Percentiles rank a stretch among this genome's conserved stretches.
phyloP scores from a whole-genome alignment of 1,140 invertebrate genomes.

The Fopius arisanus region DNA sequence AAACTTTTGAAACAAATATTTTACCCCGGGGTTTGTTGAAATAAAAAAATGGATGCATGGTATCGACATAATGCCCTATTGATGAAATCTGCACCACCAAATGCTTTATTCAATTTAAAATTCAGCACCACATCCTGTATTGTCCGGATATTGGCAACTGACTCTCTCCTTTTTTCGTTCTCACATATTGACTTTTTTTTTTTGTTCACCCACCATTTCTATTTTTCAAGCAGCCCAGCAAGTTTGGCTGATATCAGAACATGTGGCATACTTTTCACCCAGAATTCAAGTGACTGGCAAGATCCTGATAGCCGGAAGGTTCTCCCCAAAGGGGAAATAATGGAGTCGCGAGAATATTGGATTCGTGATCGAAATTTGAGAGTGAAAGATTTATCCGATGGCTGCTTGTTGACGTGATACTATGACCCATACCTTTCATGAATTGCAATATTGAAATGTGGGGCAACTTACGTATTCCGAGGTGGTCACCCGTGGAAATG shows the following conservation, averaged over 20 bases:
- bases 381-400: conserved; percentile 21
- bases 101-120: not conserved
- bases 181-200: not conserved
- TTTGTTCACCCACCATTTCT: not conserved
- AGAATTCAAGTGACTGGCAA: not conserved
- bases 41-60: too few species aligned
- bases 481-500: not conserved
- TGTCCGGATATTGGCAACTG: not conserved
- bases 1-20: too few species aligned
- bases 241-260: not conserved
- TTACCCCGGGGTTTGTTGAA: too few species aligned
- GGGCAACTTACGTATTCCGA: not conserved
- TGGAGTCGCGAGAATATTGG: conserved; percentile 34
- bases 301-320: not conserved
- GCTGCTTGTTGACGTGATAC: conserved; percentile 1
- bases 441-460: not conserved
- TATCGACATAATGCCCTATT: too few species aligned
- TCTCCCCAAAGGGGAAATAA: conserved; percentile 25
- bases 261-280: not conserved
- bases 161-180: not conserved
- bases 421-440: not conserved
- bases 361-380: conserved; percentile 36
- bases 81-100: not conserved
- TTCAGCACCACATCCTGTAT: not conserved
- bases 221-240: not conserved